Evolutionary conservation across 2,113 vertebrate species (phyloP), one percentile per base, ranked within the genome.

Genomic region (Tachysurus vachellii): DNA sequence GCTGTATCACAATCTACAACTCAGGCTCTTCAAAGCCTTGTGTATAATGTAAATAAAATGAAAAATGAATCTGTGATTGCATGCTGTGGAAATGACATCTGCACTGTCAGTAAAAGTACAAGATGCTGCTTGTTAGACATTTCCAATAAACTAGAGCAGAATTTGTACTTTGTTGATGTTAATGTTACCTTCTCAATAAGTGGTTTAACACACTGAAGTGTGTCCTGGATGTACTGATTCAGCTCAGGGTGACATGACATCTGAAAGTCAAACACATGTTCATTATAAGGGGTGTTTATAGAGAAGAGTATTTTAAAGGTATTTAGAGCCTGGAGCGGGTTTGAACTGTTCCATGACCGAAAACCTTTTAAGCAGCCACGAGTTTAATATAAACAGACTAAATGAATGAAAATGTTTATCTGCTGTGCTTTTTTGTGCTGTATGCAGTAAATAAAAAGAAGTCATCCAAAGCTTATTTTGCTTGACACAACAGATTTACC

Each of bases 161-260:
- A 36, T 36, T 70, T 19, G 11, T 36, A 31, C 50, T 2, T 50
- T 50, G 47, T 50, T 50, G 47, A 50, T 59, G 21, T 50, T 50
- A 26, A 21, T 17, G 92, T 95, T 88, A 99, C 98, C 97, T 99
- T 99, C 91, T 99, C 98, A 3, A 99, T 96, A 66, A 99, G 96
- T 0, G 98, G 98, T 92, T 99, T 99, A 1, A 99, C 93, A n/a
- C 98, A 99, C 82, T 99, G 97, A 83, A 99, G 93, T 0, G 98
- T 99, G 86, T 99, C 98, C 93, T 99, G 98, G 84, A 99, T 99
- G 64, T 99, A 99, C 88, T 96, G 98, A 87, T 99, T 99, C 91
- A 99, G 91, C 90, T 99, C 98, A 0, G 98, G 98, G 84, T 99
- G 98, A 88, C 97, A 98, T 85, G 98, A 99, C 98, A 99, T 99